A percentile compares a stretch with the other conserved stretches of the same genome.
phyloP scores from a whole-genome alignment of 2,797 vertebrate genomes.

The Scolopax bukidnonensis region DNA sequence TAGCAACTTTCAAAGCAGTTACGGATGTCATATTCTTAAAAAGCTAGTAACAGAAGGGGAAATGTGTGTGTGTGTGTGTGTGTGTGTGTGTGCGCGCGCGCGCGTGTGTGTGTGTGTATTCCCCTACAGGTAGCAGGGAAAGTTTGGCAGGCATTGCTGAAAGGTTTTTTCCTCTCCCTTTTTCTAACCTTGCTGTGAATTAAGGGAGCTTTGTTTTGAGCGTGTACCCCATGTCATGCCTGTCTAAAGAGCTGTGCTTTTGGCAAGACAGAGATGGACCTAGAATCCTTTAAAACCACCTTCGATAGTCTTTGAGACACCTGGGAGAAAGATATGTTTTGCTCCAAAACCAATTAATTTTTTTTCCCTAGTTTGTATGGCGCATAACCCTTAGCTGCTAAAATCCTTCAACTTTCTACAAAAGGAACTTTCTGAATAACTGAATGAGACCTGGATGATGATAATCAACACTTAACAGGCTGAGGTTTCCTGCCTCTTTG shows the following conservation, averaged over 20 bases:
- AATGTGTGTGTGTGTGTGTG: background rate
- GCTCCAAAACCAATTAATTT: background rate
- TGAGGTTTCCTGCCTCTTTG: slow-evolving; percentile 17
- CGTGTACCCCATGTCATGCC: accelerated
- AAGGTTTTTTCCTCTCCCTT: background rate
- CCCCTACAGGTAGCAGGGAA: background rate
- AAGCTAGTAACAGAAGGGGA: background rate
- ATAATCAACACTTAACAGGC: slow-evolving; percentile 3
- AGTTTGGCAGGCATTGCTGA: background rate
- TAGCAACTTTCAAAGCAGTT: background rate
- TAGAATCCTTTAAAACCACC: background rate
- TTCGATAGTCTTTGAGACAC: background rate
- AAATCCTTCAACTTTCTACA: background rate
- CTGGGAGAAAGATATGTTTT: background rate
- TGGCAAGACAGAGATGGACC: background rate
- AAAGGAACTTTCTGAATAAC: background rate
- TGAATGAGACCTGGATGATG: background rate
- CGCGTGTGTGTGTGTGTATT: background rate
- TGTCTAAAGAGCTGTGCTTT: background rate
- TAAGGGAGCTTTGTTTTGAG: background rate
- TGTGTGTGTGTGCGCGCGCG: background rate
- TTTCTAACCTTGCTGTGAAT: background rate
- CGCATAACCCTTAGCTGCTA: background rate
- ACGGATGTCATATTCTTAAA: background rate
- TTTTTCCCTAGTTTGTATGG: background rate